These are phyloP conservation scores for Oscheius myriophilus DNA, from an alignment of 2,888 invertebrate genomes.

Conservation along the genomic window DNA sequence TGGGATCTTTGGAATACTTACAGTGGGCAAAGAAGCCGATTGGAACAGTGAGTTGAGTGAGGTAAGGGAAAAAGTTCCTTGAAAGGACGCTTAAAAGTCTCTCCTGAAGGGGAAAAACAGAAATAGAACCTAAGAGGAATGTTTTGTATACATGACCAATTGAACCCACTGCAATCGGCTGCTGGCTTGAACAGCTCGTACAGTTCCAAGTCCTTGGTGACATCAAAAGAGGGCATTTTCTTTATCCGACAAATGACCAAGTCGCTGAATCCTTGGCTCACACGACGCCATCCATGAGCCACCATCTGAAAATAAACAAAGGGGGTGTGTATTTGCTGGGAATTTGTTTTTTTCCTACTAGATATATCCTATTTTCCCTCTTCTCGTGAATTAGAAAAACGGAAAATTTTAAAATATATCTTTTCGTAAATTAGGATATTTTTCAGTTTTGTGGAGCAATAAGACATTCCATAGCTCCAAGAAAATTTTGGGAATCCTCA, in stretches of 20 bases:
- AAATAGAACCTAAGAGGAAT: no score
- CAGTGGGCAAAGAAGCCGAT: constrained; percentile 21
- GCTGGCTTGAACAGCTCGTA: constrained; percentile 33
- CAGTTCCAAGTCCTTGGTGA: constrained; percentile 35
- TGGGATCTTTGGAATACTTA: constrained; percentile 1
- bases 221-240: constrained; percentile 33
- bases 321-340: not conserved
- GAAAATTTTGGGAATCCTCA: no score
- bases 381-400: no score
- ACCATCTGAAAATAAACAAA: constrained; percentile 33
- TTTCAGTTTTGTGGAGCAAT: no score
- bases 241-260: constrained; percentile 30
- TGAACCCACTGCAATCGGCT: not conserved
- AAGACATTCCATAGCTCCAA: no score
- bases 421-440: no score
- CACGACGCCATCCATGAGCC: constrained; percentile 43
- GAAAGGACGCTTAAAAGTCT: constrained; percentile 12
- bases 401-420: no score
- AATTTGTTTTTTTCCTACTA: constrained; percentile 8
- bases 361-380: no score
- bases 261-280: constrained; percentile 34
- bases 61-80: constrained; percentile 7
- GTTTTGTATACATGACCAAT: not conserved
- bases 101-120: constrained; percentile 5
- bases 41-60: constrained; percentile 18